Evolutionary conservation across 2,888 invertebrate species (phyloP).

Genomic region (Amphiduros pacificus): DNA sequence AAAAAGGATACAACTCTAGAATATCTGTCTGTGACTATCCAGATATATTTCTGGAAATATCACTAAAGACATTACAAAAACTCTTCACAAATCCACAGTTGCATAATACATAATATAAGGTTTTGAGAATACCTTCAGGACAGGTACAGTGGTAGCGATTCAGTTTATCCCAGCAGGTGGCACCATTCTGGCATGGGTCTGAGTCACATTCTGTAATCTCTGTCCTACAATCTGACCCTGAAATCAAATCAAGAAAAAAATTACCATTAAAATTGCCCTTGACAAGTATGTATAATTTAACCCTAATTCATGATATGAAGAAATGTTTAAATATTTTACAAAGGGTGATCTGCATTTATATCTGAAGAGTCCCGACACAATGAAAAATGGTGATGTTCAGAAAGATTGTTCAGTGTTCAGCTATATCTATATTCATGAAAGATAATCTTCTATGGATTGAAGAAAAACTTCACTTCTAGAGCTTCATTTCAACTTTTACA

Average conservation of each 20-base stretch:
- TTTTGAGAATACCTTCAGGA: neutral
- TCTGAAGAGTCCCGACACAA: neutral
- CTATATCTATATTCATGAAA: too few species aligned
- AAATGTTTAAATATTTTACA: too few species aligned
- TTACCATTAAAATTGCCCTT: neutral
- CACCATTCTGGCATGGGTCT: slow-evolving; percentile 6
- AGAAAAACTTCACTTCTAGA: too few species aligned
- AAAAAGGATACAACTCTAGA: neutral
- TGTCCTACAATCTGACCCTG: neutral
- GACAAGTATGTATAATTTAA: too few species aligned
- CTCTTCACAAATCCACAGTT: too few species aligned
- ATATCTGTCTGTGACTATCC: neutral
- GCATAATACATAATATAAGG: too few species aligned
- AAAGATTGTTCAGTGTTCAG: too few species aligned
- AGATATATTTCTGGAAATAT: neutral
- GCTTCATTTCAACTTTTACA: too few species aligned
- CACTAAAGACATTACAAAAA: too few species aligned
- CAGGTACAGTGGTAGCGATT: slow-evolving; percentile 5
- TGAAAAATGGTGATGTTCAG: neutral
- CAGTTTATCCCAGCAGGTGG: neutral
- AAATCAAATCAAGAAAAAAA: neutral
- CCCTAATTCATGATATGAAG: too few species aligned
- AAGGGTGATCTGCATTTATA: too few species aligned
- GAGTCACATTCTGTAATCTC: slow-evolving; percentile 4
- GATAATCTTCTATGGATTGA: too few species aligned